Percentiles rank a stretch among this genome's conserved stretches.
phyloP scores from a whole-genome alignment of 2,797 vertebrate genomes.

The Rhodeus uyekii region DNA sequence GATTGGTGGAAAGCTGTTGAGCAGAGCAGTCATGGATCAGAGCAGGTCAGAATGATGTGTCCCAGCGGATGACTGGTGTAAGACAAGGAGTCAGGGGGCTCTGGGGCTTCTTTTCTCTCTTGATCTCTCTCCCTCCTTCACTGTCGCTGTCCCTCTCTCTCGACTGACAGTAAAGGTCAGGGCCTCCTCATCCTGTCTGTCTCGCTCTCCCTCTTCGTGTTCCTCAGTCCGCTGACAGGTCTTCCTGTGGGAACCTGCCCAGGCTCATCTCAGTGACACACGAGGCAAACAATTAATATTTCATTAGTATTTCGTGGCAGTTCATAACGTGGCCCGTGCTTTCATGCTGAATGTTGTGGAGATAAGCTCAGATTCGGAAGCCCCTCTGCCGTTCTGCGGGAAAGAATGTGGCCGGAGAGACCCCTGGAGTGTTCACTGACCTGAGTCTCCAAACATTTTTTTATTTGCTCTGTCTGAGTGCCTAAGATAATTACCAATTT shows the following conservation, averaged over 20 bases:
- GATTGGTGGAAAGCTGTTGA: slow-evolving; percentile 28
- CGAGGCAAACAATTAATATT: slow-evolving; percentile 80
- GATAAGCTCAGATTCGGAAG: slow-evolving; percentile 7
- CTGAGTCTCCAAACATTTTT: background rate
- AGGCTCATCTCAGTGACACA: slow-evolving; percentile 66
- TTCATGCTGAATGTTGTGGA: background rate
- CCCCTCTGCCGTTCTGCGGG: background rate
- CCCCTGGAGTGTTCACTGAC: background rate
- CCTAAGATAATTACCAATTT: slow-evolving; percentile 30
- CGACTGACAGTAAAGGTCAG: slow-evolving; percentile 82
- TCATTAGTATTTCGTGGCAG: slow-evolving; percentile 70
- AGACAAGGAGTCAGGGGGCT: slow-evolving; percentile 38
- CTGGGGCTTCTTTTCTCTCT: slow-evolving; percentile 21
- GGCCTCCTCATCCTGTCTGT: slow-evolving; percentile 71
- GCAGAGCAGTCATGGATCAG: slow-evolving; percentile 43
- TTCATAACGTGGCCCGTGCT: slow-evolving; percentile 60
- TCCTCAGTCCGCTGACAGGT: slow-evolving; percentile 69
- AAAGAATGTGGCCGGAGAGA: background rate
- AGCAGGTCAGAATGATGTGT: slow-evolving; percentile 43
- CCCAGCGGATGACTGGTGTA: slow-evolving; percentile 46
- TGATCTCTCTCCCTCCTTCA: slow-evolving; percentile 18
- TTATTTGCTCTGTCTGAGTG: slow-evolving; percentile 19
- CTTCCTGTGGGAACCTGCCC: slow-evolving; percentile 73
- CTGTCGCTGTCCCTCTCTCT: slow-evolving; percentile 43
- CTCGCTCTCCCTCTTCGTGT: slow-evolving; percentile 53